phyloP scores from a whole-genome alignment of 2,113 vertebrate species.

The Dryoscopus gambensis region DNA sequence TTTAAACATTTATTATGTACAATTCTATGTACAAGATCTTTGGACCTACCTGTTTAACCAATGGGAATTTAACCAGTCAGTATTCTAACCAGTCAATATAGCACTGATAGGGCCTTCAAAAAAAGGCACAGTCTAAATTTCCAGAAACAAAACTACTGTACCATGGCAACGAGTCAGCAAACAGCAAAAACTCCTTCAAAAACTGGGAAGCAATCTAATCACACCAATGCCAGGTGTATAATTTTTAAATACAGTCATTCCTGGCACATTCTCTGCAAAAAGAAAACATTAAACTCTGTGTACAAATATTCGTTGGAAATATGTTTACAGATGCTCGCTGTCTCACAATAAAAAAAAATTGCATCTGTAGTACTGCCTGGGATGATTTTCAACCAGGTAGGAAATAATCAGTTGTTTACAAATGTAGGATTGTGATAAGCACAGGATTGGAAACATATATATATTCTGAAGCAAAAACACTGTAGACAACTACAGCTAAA shows the following conservation, averaged over 20 bases:
- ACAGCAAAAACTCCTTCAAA: neutral
- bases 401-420: neutral
- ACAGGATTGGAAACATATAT: neutral
- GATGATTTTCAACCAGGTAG: neutral
- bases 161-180: neutral
- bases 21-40: rapidly evolving
- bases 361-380: neutral
- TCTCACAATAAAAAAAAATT: neutral
- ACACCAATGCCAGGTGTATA: neutral
- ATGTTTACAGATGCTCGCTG: neutral
- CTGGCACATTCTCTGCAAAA: neutral
- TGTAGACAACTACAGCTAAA: neutral
- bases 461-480: neutral
- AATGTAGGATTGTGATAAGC: neutral
- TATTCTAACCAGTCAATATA: neutral
- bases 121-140: neutral
- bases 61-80: neutral
- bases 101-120: neutral
- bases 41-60: neutral
- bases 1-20: neutral
- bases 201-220: neutral
- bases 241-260: neutral
- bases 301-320: neutral
- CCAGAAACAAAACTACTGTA: neutral
- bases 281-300: neutral